These are phyloP conservation scores for Centropus unirufus DNA, from an alignment of 2,113 vertebrate species.

Conservation along the genomic window DNA sequence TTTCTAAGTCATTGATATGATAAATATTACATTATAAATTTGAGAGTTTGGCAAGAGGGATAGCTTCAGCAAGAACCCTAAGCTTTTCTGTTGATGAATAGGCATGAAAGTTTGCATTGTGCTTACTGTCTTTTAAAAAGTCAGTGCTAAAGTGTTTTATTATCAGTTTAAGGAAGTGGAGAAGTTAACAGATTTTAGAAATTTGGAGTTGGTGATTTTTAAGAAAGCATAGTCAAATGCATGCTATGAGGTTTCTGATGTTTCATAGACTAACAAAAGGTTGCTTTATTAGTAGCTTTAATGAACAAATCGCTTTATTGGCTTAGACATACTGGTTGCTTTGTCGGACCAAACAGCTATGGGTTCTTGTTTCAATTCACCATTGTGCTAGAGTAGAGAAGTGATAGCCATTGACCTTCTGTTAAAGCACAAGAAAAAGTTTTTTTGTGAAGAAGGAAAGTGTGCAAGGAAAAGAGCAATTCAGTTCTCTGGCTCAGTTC, in stretches of 20 bases:
- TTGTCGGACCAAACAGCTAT: constrained; percentile 79
- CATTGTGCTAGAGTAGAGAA: constrained; percentile 81
- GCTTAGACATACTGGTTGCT: constrained; percentile 84
- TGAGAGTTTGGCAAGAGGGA: not conserved
- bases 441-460: constrained; percentile 78
- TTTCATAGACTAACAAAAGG: constrained; percentile 83
- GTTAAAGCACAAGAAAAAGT: constrained; percentile 81
- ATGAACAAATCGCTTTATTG: constrained; percentile 84
- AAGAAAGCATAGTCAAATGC: constrained; percentile 71
- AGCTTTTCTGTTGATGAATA: not conserved
- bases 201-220: constrained; percentile 64
- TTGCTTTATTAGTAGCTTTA: constrained; percentile 84
- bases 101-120: not conserved
- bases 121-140: not conserved
- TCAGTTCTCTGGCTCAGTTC: constrained; percentile 49
- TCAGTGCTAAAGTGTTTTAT: not conserved
- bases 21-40: not conserved
- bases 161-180: constrained; percentile 52
- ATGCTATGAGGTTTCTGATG: constrained; percentile 78
- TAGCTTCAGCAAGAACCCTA: not conserved
- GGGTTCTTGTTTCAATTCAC: constrained; percentile 85
- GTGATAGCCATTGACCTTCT: constrained; percentile 83
- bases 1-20: not conserved
- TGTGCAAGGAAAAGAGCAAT: constrained; percentile 42
- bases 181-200: constrained; percentile 60